Percentiles rank a stretch among this genome's conserved stretches.
These are phyloP conservation scores for Caranx ignobilis DNA, from an alignment of 2,113 vertebrate genomes.

Conservation along the genomic window DNA sequence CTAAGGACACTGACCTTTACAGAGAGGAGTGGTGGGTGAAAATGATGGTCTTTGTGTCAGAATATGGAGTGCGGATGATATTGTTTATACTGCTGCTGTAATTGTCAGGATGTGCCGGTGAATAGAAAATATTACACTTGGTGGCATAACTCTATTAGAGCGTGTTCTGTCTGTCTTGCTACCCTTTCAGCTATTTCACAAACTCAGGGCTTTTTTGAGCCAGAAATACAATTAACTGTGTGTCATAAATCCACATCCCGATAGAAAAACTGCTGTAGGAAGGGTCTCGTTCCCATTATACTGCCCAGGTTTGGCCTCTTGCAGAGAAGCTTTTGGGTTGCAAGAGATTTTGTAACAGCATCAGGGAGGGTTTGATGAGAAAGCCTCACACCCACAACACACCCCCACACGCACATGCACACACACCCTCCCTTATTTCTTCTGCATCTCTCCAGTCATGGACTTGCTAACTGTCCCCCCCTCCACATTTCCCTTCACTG, in stretches of 20 bases:
- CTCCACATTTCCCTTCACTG: constrained; percentile 14
- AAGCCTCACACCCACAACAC: not conserved
- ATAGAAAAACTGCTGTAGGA: constrained; percentile 37
- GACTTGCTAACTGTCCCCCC: constrained; percentile 10
- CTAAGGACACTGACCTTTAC: constrained; percentile 68
- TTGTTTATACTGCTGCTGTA: constrained; percentile 37
- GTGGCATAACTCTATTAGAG: constrained; percentile 35
- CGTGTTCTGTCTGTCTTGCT: constrained; percentile 5
- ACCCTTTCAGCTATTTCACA: constrained; percentile 39
- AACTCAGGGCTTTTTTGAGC: constrained; percentile 48
- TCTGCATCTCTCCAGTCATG: constrained; percentile 29
- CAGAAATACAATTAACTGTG: constrained; percentile 54
- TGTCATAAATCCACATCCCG: constrained; percentile 53
- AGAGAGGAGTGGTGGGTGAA: constrained; percentile 41
- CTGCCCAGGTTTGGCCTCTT: constrained; percentile 28
- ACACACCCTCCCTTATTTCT: not conserved
- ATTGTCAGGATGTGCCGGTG: constrained; percentile 34
- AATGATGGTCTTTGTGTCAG: constrained; percentile 41
- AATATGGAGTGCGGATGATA: constrained; percentile 1
- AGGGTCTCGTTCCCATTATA: constrained; percentile 30
- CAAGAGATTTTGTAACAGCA: constrained; percentile 23
- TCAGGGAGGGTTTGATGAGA: constrained; percentile 46
- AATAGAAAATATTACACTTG: constrained; percentile 48
- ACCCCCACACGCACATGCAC: too few relatives aligned
- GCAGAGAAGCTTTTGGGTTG: constrained; percentile 18